Base-by-base conservation (phyloP, 2,113 vertebrate species). In the Sardina pilchardus region DNA sequence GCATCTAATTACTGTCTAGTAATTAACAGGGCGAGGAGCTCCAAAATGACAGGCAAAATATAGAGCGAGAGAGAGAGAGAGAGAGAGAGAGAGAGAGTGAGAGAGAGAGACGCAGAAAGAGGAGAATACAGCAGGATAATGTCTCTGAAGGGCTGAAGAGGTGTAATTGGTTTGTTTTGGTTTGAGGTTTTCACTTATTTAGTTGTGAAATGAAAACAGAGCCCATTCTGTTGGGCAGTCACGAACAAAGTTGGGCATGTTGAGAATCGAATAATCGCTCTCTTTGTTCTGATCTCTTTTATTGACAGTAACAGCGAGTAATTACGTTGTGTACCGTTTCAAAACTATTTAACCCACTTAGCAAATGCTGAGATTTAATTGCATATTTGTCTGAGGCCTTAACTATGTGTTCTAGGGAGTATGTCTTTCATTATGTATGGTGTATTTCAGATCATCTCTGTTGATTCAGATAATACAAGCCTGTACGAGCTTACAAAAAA, bases 1-100 rank as follows among this genome's bases (percentile, higher is more conserved):
- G 94, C 94, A 92, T 95, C 93, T 95, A 93, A 94, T 94, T 94
- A 94, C 92, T 93, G 93, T 93, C 7, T 89, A 88, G 89, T 94
- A 95, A 95, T 95, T 94, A 95, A 91, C 92, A 94, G 93, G 91
- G 92, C 93, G 92, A 94, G 92, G 92, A 90, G 92, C 91, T 95
- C 92, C 93, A 89, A 91, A 89, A 85, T 90, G 91, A 91, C 12
- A 80, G 86, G 86, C 81, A 86, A 78, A 89, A 87, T 59, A 86
- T 81, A 59, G 88, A 88, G 39, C 48, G 83, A 50, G 82, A 88
- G 9, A 87, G 36, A 48, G 48, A 78, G 44, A 50, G 39, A 80
- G 44, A 82, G 59, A 82, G 53, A 67, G 17, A 67, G 78, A 39
- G 81, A 82, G 80, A 26, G 45, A 6, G 50, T 44, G 21, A 21